Base-by-base conservation (phyloP, 1,140 invertebrate species). In the Pomacea maculata region DNA sequence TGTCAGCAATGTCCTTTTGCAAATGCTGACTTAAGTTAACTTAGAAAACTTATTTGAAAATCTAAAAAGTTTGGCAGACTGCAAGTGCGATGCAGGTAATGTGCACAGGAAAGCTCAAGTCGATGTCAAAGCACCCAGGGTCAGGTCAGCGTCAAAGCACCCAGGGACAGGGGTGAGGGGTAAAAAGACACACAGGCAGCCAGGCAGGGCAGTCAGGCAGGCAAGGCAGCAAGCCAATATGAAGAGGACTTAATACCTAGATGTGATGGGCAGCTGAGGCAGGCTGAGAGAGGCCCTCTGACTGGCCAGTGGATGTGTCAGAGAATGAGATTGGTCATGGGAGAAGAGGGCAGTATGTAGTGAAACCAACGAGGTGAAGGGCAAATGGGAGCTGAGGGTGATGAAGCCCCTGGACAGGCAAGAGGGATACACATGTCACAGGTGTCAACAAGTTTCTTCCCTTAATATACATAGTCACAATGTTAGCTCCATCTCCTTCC, bases 361-460 rank as follows among this genome's bases (percentile, higher is more conserved):
- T 75, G 87, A 86, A 79, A 85, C 85, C 82, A 85, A 78, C 76
- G 88, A 87, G 34, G 87, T 86, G 76, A 85, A 86, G 74, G 86
- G 84, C 78, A 85, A 84, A 78, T 87, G 85, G 79, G 86, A 83
- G 83, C 84, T 85, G 80, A 88, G 84, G 61, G 83, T 86, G 72
- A 87, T 83, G 80, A 89, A 87, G 81, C 88, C 88, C 86, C 88
- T 89, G 87, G 82, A 81, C 86, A 89, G 79, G 57, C n/a, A 74
- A 82, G 63, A 73, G 54, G 71, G 9, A 73, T 9, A 61, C 55
- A 21, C 55, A 75, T 25, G 12, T 25, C 29, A 70, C 11, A 70
- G 1, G 67, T 70, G 11, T 70, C 67, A 70, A 34, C 67, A 70
- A 12, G 67, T 12, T 17, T n/a, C 67, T 11, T 9, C 67, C 21